Conservation (phyloP, 2,888 invertebrate species). For the Scaptomyza cyrtandrae region DNA sequence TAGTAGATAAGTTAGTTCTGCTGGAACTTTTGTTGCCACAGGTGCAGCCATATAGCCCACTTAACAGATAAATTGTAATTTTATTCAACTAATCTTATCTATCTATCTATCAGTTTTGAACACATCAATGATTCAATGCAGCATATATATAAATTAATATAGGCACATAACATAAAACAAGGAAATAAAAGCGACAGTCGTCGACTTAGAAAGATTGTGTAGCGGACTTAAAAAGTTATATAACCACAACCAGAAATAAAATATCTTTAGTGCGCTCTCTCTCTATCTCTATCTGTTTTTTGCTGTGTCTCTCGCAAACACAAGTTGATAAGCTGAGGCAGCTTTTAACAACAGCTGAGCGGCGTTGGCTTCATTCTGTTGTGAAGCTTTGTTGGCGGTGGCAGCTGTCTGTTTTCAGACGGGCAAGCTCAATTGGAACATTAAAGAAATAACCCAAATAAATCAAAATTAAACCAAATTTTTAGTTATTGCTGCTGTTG, state of each 20-base stretch:
- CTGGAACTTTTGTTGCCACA: slow-evolving; percentile 24
- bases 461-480: slow-evolving; percentile 40
- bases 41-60: neutral
- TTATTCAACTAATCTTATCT: slow-evolving; percentile 53
- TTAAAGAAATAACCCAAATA: slow-evolving; percentile 40
- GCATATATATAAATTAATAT: neutral
- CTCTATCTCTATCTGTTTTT: slow-evolving; percentile 1
- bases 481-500: slow-evolving; percentile 13
- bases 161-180: neutral
- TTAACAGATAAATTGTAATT: slow-evolving; percentile 23
- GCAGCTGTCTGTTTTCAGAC: slow-evolving; percentile 46
- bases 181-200: neutral
- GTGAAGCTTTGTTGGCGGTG: slow-evolving; percentile 58
- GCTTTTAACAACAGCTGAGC: slow-evolving; percentile 70
- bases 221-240: slow-evolving; percentile 21
- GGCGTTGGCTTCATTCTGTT: slow-evolving; percentile 42
- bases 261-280: slow-evolving; percentile 16
- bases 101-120: too few species aligned
- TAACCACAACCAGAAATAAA: slow-evolving; percentile 26
- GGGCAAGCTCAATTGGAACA: slow-evolving; percentile 40
- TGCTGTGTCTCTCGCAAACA: neutral
- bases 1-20: neutral
- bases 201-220: neutral
- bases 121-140: too few species aligned
- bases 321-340: slow-evolving; percentile 35